Conservation (phyloP, 2,113 vertebrate species). For the Actenoides lindsayi region DNA sequence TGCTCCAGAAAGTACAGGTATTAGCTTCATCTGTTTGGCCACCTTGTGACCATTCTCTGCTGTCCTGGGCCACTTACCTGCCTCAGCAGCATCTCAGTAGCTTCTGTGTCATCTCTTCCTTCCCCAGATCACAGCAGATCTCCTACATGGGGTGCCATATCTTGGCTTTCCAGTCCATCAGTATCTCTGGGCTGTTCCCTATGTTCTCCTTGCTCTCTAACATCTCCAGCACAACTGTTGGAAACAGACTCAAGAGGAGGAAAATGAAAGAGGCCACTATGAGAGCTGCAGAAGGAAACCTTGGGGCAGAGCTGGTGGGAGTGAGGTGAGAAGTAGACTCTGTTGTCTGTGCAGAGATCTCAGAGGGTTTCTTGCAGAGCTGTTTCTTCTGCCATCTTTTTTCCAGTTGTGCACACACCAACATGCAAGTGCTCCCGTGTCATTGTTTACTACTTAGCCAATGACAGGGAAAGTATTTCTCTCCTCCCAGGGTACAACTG, state of each 20-base stretch:
- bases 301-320: not conserved
- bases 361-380: not conserved
- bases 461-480: not conserved
- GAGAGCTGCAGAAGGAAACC: not conserved
- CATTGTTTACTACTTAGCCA: not conserved
- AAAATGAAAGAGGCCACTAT: not conserved
- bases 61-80: not conserved
- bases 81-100: not conserved
- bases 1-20: not conserved
- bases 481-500: constrained; percentile 32
- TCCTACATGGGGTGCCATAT: not conserved
- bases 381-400: not conserved
- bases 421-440: not conserved
- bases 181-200: not conserved
- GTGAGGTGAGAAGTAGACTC: not conserved
- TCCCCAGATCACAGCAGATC: not conserved
- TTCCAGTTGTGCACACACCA: not conserved
- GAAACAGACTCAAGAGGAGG: not conserved
- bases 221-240: not conserved
- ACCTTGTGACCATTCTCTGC: not conserved
- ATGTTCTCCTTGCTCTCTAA: not conserved
- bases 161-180: not conserved
- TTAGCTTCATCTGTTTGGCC: not conserved
- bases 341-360: not conserved
- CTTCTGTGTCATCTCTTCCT: not conserved